These are phyloP conservation scores for Cydia pomonella DNA, from an alignment of 1,140 invertebrate species.

Conservation along the genomic window DNA sequence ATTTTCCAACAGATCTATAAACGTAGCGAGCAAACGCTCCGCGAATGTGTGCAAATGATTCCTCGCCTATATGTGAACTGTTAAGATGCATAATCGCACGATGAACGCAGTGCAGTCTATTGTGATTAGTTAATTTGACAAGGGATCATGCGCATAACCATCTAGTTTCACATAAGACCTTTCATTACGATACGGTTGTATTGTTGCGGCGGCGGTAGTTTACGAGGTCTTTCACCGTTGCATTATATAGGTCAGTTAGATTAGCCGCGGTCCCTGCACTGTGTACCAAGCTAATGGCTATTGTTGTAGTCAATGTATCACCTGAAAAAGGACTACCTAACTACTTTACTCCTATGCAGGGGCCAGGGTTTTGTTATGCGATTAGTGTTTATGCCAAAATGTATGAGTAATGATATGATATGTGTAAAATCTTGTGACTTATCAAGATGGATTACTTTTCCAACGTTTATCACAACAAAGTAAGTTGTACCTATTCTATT, in stretches of 20 bases:
- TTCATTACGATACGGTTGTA: constrained; percentile 38
- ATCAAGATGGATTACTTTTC: too few relatives aligned
- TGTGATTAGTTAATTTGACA: constrained; percentile 10
- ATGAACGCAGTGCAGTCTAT: constrained; percentile 29
- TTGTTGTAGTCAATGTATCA: not conserved
- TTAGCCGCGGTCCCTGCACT: constrained; percentile 64
- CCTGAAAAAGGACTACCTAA: not conserved
- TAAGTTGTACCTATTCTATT: too few relatives aligned
- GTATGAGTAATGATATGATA: too few relatives aligned
- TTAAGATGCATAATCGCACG: constrained; percentile 24
- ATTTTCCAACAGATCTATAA: constrained; percentile 28
- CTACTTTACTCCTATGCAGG: not conserved
- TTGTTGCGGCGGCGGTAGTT: constrained; percentile 72
- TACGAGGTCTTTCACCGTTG: constrained; percentile 77
- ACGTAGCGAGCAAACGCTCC: not conserved
- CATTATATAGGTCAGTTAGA: constrained; percentile 78
- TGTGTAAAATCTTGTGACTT: too few relatives aligned
- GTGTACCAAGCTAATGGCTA: constrained; percentile 8
- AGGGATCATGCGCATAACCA: not conserved
- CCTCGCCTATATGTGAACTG: not conserved
- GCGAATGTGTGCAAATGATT: constrained; percentile 13
- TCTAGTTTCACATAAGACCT: not conserved
- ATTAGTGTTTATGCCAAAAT: too few relatives aligned
- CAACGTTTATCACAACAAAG: too few relatives aligned
- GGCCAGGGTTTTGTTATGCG: too few relatives aligned